Base-by-base conservation (phyloP, 2,113 vertebrate species). In the Telmatochromis sp. region DNA sequence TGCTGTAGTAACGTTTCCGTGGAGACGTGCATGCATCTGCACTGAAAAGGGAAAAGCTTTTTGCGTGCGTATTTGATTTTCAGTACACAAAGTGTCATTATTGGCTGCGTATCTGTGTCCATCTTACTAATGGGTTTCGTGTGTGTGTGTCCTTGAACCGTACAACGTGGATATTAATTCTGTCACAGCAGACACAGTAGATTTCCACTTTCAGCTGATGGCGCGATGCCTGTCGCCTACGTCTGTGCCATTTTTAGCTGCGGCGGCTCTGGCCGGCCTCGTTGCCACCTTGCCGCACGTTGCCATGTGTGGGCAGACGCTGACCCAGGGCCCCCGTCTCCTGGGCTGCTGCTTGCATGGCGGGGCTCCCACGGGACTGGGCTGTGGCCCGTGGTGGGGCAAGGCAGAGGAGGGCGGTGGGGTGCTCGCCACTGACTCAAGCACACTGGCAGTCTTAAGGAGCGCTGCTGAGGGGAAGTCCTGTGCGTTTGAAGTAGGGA, bases 401-500 rank as follows among this genome's bases (percentile, higher is more conserved):
- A 4, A 28, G 49, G 81, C 6, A 6, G 21, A 6, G 49, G 51
- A 14, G 15, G 15, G 37, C 1, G 9, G 68, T 58, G 23, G 33
- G 14, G 9, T 35, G 45, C 33, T 85, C 13, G 82, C 51, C 78
- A 1, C 88, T 70, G 90, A 90, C 93, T 83, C 57, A 90, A 91
- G 91, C 93, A 95, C 95, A 95, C 93, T 94, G 86, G 90, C n/a
- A 55, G 89, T 95, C 92, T 95, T 92, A 91, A 95, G 86, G 73
- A 81, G 84, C 80, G 42, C 90, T 90, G 91, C 92, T 93, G 92
- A 94, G 93, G 94, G 96, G 94, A 96, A 96, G 94, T 95, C 95
- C 94, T 94, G 90, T 90, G 85, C 83, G 87, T 96, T 97, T 96
- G 95, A 97, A 96, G 96, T 95, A 84, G 90, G 91, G 92, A 95